A percentile compares a stretch with the other conserved stretches of the same genome.
Evolutionary conservation across 1,140 invertebrate species (phyloP).

Genomic region (Musca domestica): DNA sequence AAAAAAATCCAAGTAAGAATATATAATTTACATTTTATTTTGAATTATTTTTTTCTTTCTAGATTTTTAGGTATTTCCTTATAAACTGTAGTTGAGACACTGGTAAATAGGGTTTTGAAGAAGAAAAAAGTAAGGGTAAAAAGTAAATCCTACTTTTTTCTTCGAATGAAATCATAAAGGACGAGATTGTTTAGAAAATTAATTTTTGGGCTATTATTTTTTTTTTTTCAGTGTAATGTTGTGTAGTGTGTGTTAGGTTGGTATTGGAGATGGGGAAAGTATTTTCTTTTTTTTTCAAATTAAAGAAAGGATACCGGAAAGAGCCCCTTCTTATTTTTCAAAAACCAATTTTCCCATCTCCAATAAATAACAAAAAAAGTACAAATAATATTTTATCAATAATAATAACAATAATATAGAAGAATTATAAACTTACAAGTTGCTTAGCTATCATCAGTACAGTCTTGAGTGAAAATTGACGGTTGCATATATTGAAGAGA

Average conservation of each 20-base stretch:
- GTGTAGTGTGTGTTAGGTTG: neutral
- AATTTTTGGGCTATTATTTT: too few relatives aligned
- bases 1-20: slow-evolving; percentile 23
- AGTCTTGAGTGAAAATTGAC: slow-evolving; percentile 77
- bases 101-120: neutral
- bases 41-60: slow-evolving; percentile 29
- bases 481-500: slow-evolving; percentile 74
- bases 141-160: too few relatives aligned
- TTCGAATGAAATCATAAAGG: too few relatives aligned
- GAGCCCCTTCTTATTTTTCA: too few relatives aligned
- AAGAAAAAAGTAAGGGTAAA: neutral
- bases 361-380: slow-evolving; percentile 21
- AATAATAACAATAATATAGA: neutral
- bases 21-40: slow-evolving; percentile 21
- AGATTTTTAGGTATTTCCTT: slow-evolving; percentile 24
- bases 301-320: too few relatives aligned
- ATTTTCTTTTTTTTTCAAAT: too few relatives aligned
- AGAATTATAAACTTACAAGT: slow-evolving; percentile 49
- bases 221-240: too few relatives aligned
- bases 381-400: neutral
- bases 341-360: neutral
- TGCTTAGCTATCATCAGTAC: slow-evolving; percentile 79
- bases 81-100: slow-evolving; percentile 13
- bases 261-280: neutral
- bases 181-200: too few relatives aligned